Evolutionary conservation across 2,888 invertebrate species (phyloP).

Genomic region (Drosophila multiciliata): DNA sequence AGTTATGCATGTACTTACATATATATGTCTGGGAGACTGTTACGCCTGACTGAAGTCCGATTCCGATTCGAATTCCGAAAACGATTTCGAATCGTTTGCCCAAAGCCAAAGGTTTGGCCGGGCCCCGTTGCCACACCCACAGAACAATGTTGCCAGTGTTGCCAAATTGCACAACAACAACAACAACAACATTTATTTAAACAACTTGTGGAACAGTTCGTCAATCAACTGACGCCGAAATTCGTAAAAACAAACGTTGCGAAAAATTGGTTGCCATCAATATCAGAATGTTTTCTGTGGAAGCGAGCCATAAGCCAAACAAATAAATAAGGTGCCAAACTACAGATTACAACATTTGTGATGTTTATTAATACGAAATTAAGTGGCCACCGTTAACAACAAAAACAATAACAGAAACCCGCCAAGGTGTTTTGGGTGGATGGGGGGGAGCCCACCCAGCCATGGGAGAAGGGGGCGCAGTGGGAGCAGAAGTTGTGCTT

Average conservation of each 20-base stretch:
- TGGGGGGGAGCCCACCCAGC: constrained; percentile 57
- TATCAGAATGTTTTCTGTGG: constrained; percentile 51
- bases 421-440: constrained; percentile 58
- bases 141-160: constrained; percentile 42
- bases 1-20: constrained; percentile 25
- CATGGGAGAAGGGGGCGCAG: constrained; percentile 2
- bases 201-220: constrained; percentile 64
- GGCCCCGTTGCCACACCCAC: constrained; percentile 59
- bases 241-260: constrained; percentile 51
- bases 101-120: constrained; percentile 40
- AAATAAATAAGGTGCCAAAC: constrained; percentile 78
- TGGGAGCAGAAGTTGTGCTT: constrained; percentile 69
- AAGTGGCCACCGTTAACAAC: constrained; percentile 69
- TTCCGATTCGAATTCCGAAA: constrained; percentile 10
- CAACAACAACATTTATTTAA: constrained; percentile 60
- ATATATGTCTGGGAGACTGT: constrained; percentile 19
- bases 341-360: constrained; percentile 77
- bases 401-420: constrained; percentile 31
- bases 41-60: constrained; percentile 43
- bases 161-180: constrained; percentile 65
- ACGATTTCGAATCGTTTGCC: constrained; percentile 8
- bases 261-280: constrained; percentile 65
- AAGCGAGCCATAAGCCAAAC: constrained; percentile 44
- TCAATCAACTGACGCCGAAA: constrained; percentile 65
- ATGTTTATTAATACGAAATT: constrained; percentile 80